Evolutionary conservation across 2,888 invertebrate genomes (phyloP).

Genomic region (Hirtodrosophila duncani): DNA sequence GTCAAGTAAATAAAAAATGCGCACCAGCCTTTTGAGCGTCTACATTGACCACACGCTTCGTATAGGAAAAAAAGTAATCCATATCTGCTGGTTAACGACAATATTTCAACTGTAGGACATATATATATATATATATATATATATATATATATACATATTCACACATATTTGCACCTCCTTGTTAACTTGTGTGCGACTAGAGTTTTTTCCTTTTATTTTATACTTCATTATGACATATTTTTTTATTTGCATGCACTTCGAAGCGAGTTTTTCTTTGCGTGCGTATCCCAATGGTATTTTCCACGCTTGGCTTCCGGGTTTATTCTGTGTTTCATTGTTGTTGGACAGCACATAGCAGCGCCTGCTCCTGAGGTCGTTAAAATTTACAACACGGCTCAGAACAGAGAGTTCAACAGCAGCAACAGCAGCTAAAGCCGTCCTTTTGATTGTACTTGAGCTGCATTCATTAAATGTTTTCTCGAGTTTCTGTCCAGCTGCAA

Average conservation of each 20-base stretch:
- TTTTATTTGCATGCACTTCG: conserved; percentile 22
- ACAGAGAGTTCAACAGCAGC: conserved; percentile 36
- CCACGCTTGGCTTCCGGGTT: not conserved
- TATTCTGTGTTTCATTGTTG: conserved; percentile 14
- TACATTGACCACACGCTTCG: no score
- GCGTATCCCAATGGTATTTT: not conserved
- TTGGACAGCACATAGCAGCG: conserved; percentile 6
- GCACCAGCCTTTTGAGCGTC: conserved; percentile 33
- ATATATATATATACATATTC: not conserved
- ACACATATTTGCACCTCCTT: conserved; percentile 2
- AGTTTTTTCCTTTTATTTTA: conserved; percentile 28
- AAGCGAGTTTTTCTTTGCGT: conserved; percentile 20
- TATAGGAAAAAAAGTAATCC: no score
- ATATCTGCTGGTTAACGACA: no score
- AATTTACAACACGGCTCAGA: conserved; percentile 38
- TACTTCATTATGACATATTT: conserved; percentile 32
- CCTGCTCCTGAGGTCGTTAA: conserved; percentile 41
- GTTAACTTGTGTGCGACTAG: conserved; percentile 20
- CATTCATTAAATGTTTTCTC: conserved; percentile 25
- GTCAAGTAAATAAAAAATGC: conserved; percentile 52
- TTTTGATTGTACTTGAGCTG: conserved; percentile 4
- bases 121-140: not conserved
- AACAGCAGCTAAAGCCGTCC: conserved; percentile 11
- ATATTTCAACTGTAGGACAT: no score
- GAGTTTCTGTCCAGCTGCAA: no score